Base-by-base conservation (phyloP, 92 coral and sea anemone species). In the Pocillopora grandis region DNA sequence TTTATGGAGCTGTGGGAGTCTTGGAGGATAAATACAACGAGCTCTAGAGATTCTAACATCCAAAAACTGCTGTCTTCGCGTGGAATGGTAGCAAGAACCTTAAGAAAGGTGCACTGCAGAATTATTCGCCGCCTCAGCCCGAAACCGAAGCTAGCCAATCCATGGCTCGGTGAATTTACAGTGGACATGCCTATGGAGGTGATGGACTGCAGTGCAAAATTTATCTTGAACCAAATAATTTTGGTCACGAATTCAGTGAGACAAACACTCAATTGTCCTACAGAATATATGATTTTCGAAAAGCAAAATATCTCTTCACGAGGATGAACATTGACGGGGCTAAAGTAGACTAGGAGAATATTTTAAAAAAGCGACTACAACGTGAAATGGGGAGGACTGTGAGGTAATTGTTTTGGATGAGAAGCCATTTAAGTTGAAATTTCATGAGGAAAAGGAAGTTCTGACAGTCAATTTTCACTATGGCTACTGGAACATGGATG, bases 181-280 rank as follows among this genome's bases (percentile, higher is more conserved):
- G 72, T 91, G 87, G 91, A 88, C 83, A 81, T 91, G 87, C 89
- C 94, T 0, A 33, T 35, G 58, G 89, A 91, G 87, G 83, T 84
- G 64, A 76, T 91, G 58, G 21, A 10, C 3, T 66, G 89, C 64
- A 88, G 88, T 58, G 61, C 87, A 14, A 76, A 88, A 72, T 79
- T 80, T 62, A 88, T 88, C 18, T 31, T 91, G 77, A 74, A 81
- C 20, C 86, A 85, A 15, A 88, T 89, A 72, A 80, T 55, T 88
- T 88, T 82, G 91, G 88, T 16, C 88, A 88, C 58, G 60, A 72
- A 33, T 86, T 65, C 7, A 80, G 66, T 65, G 87, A 89, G 82
- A 79, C 90, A 17, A 89, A 58, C 62, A 76, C 89, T 12, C 59
- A 81, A 36, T 5, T 81, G 19, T 10, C 75, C 23, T 80, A 75